Base-by-base conservation (phyloP, 2,888 invertebrate genomes). In the Phasia obesa region DNA sequence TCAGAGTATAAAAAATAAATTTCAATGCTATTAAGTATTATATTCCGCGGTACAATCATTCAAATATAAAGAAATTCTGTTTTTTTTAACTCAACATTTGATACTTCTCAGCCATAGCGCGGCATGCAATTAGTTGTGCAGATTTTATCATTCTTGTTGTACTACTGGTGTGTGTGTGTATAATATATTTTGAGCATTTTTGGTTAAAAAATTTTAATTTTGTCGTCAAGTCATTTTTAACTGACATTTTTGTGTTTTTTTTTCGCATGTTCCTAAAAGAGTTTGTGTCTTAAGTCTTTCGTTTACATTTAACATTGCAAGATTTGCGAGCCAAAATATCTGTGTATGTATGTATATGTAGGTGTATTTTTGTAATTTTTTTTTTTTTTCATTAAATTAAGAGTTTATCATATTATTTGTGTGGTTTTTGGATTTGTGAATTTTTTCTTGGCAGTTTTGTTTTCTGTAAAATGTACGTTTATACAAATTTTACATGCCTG, bases 201-300 rank as follows among this genome's bases (percentile, higher is more conserved):
- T 51, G 25, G 21, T 23, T 51, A 44, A 74, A 64, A 53, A 42
- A 53, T 55, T 1, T 77, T 19, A 51, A 19, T 76, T 73, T 55
- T 69, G 53, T 78, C 21, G 69, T 64, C 35, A 64, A 64, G 71
- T 60, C 11, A 47, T 59, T 25, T 57, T 69, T 27, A n/a, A 38
- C 21, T 38, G 69, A 62, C 53, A 73, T 64, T 55, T 79, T 31
- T 47, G 27, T 3, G 38, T 59, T 35, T n/a, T 47, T 59, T 77
- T 62, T 67, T 86, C 84, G 84, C n/a, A 15, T 55, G 15, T 11
- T 55, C 55, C 17, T 59, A 9, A 59, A 27, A 23, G 85, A 86
- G 88, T 88, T 89, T 83, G 89, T 88, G 86, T 86, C 88, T 87
- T 88, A 87, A 89, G 88, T 88, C 87, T 88, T 88, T 88, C 85